phyloP scores from a whole-genome alignment of 2,888 invertebrate species.

The Trichogramma dendrolimi region DNA sequence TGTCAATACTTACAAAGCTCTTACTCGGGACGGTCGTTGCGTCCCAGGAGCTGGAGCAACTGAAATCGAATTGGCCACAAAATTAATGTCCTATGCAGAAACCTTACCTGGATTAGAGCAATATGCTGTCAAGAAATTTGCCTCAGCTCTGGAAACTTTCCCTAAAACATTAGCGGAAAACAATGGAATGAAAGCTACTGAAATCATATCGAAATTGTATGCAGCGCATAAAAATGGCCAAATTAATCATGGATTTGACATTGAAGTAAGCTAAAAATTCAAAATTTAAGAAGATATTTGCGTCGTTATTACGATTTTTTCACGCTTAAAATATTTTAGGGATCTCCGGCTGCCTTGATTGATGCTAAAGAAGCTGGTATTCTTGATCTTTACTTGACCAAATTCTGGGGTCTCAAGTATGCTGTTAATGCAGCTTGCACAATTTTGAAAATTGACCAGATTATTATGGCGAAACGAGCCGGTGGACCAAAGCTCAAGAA shows the following conservation, averaged over 20 bases:
- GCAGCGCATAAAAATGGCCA: conserved; percentile 90
- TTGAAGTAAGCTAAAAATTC: conserved; percentile 59
- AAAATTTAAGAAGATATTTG: neutral
- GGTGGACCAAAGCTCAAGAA: conserved; percentile 79
- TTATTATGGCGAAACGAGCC: conserved; percentile 96
- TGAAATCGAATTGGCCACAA: conserved; percentile 89
- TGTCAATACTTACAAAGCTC: conserved; percentile 94
- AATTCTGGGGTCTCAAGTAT: conserved; percentile 93
- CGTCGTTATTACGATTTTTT: neutral
- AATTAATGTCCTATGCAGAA: conserved; percentile 82
- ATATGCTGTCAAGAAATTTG: conserved; percentile 93
- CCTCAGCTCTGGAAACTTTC: conserved; percentile 80
- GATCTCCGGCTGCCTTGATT: conserved; percentile 53
- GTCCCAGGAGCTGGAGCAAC: conserved; percentile 93
- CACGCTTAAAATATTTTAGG: neutral
- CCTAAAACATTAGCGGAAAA: conserved; percentile 93
- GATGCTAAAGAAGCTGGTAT: conserved; percentile 77
- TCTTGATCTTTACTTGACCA: conserved; percentile 77
- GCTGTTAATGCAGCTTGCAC: conserved; percentile 90
- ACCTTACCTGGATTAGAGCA: conserved; percentile 93
- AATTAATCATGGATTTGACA: conserved; percentile 79
- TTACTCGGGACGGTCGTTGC: conserved; percentile 73
- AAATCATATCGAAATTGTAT: conserved; percentile 82
- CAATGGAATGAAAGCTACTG: conserved; percentile 83
- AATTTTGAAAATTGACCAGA: conserved; percentile 91